phyloP scores from a whole-genome alignment of 2,113 vertebrate genomes.

The Oriolus oriolus region DNA sequence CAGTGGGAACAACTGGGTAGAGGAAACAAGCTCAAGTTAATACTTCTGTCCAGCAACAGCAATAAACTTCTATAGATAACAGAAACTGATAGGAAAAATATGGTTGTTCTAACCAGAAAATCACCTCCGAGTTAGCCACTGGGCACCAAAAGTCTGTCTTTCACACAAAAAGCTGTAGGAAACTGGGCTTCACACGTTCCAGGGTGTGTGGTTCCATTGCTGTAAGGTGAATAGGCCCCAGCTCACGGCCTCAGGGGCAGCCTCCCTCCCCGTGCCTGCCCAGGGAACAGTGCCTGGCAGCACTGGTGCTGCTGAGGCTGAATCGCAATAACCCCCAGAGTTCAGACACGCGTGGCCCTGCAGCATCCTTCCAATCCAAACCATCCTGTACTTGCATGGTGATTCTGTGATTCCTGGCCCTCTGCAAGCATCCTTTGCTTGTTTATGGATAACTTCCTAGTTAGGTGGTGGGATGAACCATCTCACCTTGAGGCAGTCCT shows the following conservation, averaged over 20 bases:
- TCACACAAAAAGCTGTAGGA: neutral
- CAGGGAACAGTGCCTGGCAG: neutral
- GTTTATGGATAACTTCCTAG: accelerated
- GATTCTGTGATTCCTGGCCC: neutral
- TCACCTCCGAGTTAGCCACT: neutral
- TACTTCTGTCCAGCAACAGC: neutral
- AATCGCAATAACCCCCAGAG: accelerated
- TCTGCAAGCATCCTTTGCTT: neutral
- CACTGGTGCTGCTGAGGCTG: neutral
- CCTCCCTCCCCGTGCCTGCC: neutral
- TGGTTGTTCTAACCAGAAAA: neutral
- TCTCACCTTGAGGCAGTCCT: accelerated
- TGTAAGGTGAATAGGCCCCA: neutral
- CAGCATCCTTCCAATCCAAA: neutral
- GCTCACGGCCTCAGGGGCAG: neutral
- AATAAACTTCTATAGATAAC: neutral
- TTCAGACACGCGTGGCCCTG: accelerated
- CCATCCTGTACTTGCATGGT: accelerated
- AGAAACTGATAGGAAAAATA: neutral
- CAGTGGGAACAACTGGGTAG: accelerated
- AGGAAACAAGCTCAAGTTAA: neutral
- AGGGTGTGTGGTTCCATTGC: neutral
- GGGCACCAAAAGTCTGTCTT: neutral
- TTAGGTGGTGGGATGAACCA: no score
- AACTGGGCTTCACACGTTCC: neutral